Conservation (phyloP, 2,113 vertebrate genomes). For the Rhinopomastus cyanomelas region DNA sequence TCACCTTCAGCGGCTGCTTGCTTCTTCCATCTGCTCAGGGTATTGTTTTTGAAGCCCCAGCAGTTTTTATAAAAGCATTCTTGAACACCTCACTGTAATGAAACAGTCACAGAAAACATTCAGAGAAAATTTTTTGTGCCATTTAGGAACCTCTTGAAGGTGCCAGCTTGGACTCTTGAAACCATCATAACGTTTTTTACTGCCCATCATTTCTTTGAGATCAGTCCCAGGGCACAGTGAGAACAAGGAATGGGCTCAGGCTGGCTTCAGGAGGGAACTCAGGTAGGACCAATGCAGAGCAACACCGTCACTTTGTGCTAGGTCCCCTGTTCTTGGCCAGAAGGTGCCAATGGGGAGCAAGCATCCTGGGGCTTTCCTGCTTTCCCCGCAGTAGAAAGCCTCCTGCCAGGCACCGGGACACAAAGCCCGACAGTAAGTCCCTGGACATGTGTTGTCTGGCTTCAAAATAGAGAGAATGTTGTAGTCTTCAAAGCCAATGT, state of each 20-base stretch:
- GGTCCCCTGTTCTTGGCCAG: background rate
- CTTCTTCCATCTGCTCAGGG: background rate
- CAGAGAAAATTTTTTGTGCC: background rate
- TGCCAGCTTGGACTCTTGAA: slow-evolving; percentile 26
- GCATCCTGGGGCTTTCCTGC: accelerated
- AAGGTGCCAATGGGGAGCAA: background rate
- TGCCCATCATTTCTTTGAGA: background rate
- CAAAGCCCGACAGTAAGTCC: slow-evolving; percentile 51
- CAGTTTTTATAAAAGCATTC: background rate
- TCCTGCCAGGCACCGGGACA: background rate
- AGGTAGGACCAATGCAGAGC: accelerated
- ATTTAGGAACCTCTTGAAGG: background rate
- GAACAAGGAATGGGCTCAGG: background rate
- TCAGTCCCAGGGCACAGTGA: background rate
- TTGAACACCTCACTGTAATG: background rate
- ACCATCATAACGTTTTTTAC: background rate
- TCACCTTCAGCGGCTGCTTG: accelerated
- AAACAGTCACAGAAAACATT: slow-evolving; percentile 42
- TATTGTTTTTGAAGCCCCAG: background rate
- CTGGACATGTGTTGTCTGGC: slow-evolving; percentile 63
- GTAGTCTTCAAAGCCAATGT: slow-evolving; percentile 39
- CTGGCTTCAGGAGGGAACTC: background rate
- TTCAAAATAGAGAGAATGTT: slow-evolving; percentile 59
- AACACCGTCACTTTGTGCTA: background rate
- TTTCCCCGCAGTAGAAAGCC: background rate